Base-by-base conservation (phyloP, 2,888 invertebrate genomes). In the Norana najaformis region DNA sequence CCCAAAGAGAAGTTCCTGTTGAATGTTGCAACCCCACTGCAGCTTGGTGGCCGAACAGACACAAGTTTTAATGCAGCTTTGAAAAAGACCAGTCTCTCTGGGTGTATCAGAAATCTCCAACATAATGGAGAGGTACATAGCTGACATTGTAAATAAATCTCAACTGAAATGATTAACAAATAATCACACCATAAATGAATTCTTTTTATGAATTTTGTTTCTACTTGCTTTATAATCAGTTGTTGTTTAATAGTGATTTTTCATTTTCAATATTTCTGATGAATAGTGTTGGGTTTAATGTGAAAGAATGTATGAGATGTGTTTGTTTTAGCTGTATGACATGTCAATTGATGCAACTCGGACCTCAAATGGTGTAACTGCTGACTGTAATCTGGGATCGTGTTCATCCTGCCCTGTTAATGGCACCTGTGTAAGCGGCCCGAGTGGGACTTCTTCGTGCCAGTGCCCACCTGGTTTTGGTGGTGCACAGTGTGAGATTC, bases 381-480 rank as follows among this genome's bases (percentile, higher is more conserved):
- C 99, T 94, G 97, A 97, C 0, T 97, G 98, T 94, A 97, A 98
- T 16, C 98, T 98, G 93, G 90, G 88, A n/a, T 93, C 93, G 37
- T 91, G 91, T 82, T 34, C 47, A 37, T 23, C 85, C 23, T 91
- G 91, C 53, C 88, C 94, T 6, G 90, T 90, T 8, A 93, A 93
- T 91, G 98, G 98, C 35, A 97, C 97, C 37, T 99, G 98, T 95
- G 97, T 97, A 23, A 98, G 98, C 20, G 97, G 11, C n/a, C 85
- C 88, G 18, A 83, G 38, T 16, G 90, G 89, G 4, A 53, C 35
- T 97, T 69, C 90, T 38, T 53, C 89, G 91, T 99, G 99, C 95
- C 97, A 97, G 93, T 99, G 99, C 94, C 97, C 97, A 93, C 98
- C 99, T 0, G 99, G 99, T 20, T 99, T 97, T 97, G 97, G 97